A percentile compares a stretch with the other conserved stretches of the same genome.
phyloP scores from a whole-genome alignment of 2,888 invertebrate species.

The Scrobipalpa costella region DNA sequence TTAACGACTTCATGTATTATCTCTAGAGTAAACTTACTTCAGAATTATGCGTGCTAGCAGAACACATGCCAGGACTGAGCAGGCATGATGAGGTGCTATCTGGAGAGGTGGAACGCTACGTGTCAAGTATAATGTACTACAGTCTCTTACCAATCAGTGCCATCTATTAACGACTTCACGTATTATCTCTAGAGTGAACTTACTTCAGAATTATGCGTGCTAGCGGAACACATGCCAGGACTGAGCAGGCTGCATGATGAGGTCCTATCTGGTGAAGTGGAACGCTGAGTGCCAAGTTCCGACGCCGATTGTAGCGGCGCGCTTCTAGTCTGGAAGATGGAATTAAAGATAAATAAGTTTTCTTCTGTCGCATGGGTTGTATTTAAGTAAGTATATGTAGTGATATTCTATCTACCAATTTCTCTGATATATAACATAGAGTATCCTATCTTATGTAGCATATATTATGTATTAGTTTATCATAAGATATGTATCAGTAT shows the following conservation, averaged over 20 bases:
- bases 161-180: too few relatives aligned
- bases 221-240: constrained; percentile 88
- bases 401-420: too few relatives aligned
- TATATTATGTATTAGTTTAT: too few relatives aligned
- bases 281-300: constrained; percentile 64
- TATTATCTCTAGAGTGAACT: not conserved
- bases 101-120: constrained; percentile 64
- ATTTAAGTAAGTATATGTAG: too few relatives aligned
- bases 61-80: constrained; percentile 85
- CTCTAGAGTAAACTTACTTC: too few relatives aligned
- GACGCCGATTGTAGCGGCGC: constrained; percentile 65
- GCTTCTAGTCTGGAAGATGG: constrained; percentile 37
- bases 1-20: too few relatives aligned
- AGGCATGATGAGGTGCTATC: constrained; percentile 73
- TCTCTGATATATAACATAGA: too few relatives aligned
- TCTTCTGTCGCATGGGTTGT: too few relatives aligned
- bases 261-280: constrained; percentile 70
- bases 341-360: not conserved
- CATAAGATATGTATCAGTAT: too few relatives aligned
- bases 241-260: constrained; percentile 78
- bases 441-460: too few relatives aligned
- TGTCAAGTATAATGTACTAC: too few relatives aligned
- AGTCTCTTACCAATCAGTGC: too few relatives aligned
- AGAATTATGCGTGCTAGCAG: constrained; percentile 89
- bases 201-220: constrained; percentile 91